Evolutionary conservation across 2,113 vertebrate genomes (phyloP).

Genomic region (Pao palembangensis): DNA sequence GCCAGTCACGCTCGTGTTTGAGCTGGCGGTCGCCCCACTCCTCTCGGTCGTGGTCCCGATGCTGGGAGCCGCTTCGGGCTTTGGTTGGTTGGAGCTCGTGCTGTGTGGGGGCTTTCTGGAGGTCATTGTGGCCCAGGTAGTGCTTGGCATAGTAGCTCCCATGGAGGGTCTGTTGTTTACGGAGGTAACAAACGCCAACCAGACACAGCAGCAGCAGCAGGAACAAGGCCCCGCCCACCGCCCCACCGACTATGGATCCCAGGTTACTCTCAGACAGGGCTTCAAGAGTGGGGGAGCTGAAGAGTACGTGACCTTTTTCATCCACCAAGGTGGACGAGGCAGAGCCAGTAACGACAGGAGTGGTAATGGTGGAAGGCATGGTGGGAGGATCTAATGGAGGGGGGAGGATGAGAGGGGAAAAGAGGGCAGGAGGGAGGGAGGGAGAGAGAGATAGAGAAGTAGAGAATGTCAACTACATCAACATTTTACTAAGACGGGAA

Average conservation of each 20-base stretch:
- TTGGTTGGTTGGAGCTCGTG: constrained; percentile 85
- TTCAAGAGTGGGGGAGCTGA: constrained; percentile 87
- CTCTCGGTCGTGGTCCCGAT: constrained; percentile 84
- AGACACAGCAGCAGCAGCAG: constrained; percentile 86
- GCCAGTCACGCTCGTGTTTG: constrained; percentile 51
- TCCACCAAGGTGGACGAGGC: constrained; percentile 84
- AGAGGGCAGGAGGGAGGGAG: constrained; percentile 79
- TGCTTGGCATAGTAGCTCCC: constrained; percentile 96
- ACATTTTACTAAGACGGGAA: constrained; percentile 73
- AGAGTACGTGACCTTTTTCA: constrained; percentile 78
- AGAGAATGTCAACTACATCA: constrained; percentile 88
- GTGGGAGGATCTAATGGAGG: constrained; percentile 98
- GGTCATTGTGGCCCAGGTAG: constrained; percentile 88
- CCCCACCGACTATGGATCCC: constrained; percentile 89
- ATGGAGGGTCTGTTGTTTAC: constrained; percentile 88
- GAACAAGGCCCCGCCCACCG: constrained; percentile 92
- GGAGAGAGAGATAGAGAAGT: constrained; percentile 83
- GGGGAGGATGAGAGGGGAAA: constrained; percentile 71
- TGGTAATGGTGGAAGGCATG: constrained; percentile 90
- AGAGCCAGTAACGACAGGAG: constrained; percentile 85
- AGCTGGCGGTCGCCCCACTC: constrained; percentile 89
- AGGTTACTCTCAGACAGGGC: constrained; percentile 87
- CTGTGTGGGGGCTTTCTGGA: constrained; percentile 86
- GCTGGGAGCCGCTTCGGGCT: constrained; percentile 70
- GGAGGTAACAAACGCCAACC: constrained; percentile 85